These are phyloP conservation scores for Platyrinchus mystaceus DNA, from an alignment of 2,797 vertebrate genomes.

Conservation along the genomic window DNA sequence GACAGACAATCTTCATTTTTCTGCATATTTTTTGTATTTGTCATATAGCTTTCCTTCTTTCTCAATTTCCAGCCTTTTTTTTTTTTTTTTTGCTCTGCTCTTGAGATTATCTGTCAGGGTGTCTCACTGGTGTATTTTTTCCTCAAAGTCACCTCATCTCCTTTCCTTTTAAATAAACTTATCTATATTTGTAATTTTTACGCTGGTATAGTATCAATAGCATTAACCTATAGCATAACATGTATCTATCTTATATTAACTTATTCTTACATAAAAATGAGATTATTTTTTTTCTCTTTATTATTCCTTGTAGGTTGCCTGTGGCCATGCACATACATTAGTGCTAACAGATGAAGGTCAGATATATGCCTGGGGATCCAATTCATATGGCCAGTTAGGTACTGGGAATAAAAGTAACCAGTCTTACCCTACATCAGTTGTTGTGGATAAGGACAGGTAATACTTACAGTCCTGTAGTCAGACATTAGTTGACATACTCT, in stretches of 20 bases:
- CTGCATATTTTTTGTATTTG: not conserved
- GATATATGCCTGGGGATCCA: conserved; percentile 96
- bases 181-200: not conserved
- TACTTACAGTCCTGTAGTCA: conserved; percentile 21
- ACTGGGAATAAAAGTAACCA: conserved; percentile 98
- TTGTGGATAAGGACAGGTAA: conserved; percentile 95
- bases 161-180: not conserved
- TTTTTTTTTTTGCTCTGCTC: not conserved
- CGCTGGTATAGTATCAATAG: not conserved
- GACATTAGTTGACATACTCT: not conserved
- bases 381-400: conserved; percentile 96
- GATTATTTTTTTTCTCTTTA: not conserved
- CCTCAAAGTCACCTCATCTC: not conserved
- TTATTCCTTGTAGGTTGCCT: conserved; percentile 83
- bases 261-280: not conserved
- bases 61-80: not conserved
- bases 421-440: conserved; percentile 87
- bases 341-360: conserved; percentile 94
- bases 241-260: not conserved
- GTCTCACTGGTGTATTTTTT: not conserved
- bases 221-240: not conserved
- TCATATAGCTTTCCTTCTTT: not conserved
- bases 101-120: not conserved
- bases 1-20: not conserved
- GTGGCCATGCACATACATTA: conserved; percentile 96